A percentile compares a stretch with the other conserved stretches of the same genome.
Conservation (phyloP, 2,797 vertebrate species). For the Hapalemur alaotrensis region DNA sequence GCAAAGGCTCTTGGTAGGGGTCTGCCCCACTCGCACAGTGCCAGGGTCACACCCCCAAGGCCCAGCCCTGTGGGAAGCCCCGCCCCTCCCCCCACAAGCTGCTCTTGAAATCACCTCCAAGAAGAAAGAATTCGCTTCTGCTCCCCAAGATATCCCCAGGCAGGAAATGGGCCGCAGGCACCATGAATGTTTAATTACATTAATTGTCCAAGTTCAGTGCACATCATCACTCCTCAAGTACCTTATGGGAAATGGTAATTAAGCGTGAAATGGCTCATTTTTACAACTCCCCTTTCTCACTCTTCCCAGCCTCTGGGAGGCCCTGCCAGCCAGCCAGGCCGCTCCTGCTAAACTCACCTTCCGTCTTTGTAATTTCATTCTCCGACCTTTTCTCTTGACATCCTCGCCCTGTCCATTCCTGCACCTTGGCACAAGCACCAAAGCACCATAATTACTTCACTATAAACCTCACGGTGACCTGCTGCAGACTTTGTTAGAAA, state of each 20-base stretch:
- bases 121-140: conserved; percentile 70
- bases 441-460: conserved; percentile 81
- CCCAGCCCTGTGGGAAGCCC: background rate
- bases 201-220: conserved; percentile 81
- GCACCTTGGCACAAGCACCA: conserved; percentile 73
- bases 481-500: conserved; percentile 79
- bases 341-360: conserved; percentile 73
- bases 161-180: conserved; percentile 73
- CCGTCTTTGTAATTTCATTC: conserved; percentile 79
- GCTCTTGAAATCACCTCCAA: conserved; percentile 78
- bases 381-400: conserved; percentile 82
- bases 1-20: background rate
- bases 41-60: background rate
- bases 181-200: conserved; percentile 84
- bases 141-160: conserved; percentile 69
- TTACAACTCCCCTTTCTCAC: conserved; percentile 68
- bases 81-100: background rate
- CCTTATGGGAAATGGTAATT: conserved; percentile 80
- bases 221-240: conserved; percentile 73
- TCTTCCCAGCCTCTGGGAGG: conserved; percentile 63
- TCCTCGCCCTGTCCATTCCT: conserved; percentile 79
- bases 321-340: conserved; percentile 55
- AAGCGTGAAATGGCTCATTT: conserved; percentile 77
- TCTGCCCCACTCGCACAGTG: background rate
- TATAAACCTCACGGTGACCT: conserved; percentile 77